Percentiles rank a stretch among this genome's conserved stretches.
These are phyloP conservation scores for Drosophila mimetica DNA, from an alignment of 2,888 invertebrate genomes.

Conservation along the genomic window DNA sequence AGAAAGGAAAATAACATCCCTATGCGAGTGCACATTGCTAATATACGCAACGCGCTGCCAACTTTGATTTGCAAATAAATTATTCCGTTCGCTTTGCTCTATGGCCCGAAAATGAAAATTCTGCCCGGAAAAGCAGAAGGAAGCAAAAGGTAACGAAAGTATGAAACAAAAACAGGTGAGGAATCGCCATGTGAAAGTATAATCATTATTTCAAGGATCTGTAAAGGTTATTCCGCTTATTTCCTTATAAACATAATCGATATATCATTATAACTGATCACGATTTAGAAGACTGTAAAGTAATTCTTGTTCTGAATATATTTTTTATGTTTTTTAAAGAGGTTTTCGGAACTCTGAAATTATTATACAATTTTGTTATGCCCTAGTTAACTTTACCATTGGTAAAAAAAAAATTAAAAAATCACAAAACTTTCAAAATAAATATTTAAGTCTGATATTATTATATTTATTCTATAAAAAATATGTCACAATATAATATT, in stretches of 20 bases:
- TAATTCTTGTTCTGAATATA: no score
- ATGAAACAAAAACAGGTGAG: slow-evolving; percentile 43
- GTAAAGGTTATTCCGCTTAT: neutral
- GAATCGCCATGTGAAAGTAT: slow-evolving; percentile 48
- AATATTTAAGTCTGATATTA: no score
- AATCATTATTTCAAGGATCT: slow-evolving; percentile 42
- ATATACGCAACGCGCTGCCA: slow-evolving; percentile 78
- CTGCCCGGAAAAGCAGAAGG: slow-evolving; percentile 28
- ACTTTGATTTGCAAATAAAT: slow-evolving; percentile 80
- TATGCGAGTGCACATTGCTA: slow-evolving; percentile 71
- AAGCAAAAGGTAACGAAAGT: neutral
- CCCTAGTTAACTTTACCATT: no score
- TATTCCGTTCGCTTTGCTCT: slow-evolving; percentile 63
- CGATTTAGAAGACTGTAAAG: no score
- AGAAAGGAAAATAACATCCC: slow-evolving; percentile 18
- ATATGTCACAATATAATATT: no score
- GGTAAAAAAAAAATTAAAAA: no score
- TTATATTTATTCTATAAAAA: no score
- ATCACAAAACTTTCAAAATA: no score
- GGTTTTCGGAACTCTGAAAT: no score
- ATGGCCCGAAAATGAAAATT: slow-evolving; percentile 45
- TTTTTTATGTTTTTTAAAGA: no score
- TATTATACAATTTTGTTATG: no score
- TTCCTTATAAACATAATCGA: neutral
- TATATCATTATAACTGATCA: neutral